These are phyloP conservation scores for Muntiacus reevesi DNA, from an alignment of 2,113 vertebrate genomes.

Conservation along the genomic window DNA sequence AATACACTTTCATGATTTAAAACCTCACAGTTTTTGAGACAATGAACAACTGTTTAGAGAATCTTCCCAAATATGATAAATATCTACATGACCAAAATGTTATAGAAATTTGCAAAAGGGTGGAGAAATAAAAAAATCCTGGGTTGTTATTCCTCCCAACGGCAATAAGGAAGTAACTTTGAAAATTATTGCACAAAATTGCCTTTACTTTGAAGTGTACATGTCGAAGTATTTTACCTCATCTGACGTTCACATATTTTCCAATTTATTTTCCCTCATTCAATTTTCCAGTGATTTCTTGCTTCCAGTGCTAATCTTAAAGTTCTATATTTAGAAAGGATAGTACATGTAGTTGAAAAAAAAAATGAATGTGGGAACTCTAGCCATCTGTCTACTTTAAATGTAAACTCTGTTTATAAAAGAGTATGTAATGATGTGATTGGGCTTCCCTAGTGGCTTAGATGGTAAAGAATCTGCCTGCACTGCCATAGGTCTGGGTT, in stretches of 20 bases:
- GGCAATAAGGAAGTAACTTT: neutral
- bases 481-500: neutral
- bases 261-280: neutral
- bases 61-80: conserved; percentile 9
- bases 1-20: neutral
- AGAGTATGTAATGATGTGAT: neutral
- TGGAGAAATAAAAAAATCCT: neutral
- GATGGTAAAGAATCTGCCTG: neutral
- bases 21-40: neutral
- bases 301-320: neutral
- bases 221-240: neutral
- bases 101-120: neutral
- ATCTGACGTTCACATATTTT: neutral
- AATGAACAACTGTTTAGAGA: conserved; percentile 25
- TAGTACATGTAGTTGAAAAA: neutral
- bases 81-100: neutral
- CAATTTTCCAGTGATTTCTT: neutral
- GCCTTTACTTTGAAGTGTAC: neutral
- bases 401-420: neutral
- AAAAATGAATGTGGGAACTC: neutral
- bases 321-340: neutral
- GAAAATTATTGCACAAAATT: neutral
- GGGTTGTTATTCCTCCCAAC: accelerated
- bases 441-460: neutral
- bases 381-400: neutral